A percentile compares a stretch with the other conserved stretches of the same genome.
These are phyloP conservation scores for Plebejus anna DNA, from an alignment of 2,888 invertebrate genomes.

Conservation along the genomic window DNA sequence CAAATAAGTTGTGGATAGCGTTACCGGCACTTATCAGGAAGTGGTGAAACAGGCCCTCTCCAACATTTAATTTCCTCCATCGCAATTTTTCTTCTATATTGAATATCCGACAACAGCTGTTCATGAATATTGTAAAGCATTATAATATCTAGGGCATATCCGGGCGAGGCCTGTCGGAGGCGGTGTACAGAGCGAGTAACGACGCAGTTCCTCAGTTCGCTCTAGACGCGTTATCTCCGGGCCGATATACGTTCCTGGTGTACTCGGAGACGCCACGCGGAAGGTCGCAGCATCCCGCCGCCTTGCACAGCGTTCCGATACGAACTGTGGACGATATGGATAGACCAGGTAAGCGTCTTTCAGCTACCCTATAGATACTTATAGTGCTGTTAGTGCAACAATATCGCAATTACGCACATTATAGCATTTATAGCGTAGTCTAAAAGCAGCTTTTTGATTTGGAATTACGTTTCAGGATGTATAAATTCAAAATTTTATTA, in stretches of 20 bases:
- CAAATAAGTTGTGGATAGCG: too few relatives aligned
- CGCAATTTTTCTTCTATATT: neutral
- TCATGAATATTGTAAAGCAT: neutral
- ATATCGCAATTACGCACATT: too few relatives aligned
- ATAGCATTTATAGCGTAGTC: too few relatives aligned
- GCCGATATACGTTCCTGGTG: slow-evolving; percentile 88
- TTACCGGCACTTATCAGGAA: too few relatives aligned
- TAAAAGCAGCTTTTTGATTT: too few relatives aligned
- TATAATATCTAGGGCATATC: slow-evolving; percentile 57
- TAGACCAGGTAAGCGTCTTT: slow-evolving; percentile 53
- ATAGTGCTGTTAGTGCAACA: too few relatives aligned
- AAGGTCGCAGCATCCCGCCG: slow-evolving; percentile 85
- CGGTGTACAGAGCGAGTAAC: slow-evolving; percentile 82
- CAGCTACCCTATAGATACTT: too few relatives aligned
- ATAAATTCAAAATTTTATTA: too few relatives aligned
- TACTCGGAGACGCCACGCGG: slow-evolving; percentile 92
- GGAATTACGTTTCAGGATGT: too few relatives aligned
- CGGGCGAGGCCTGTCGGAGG: slow-evolving; percentile 74
- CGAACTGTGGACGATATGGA: slow-evolving; percentile 59
- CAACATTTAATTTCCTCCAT: neutral
- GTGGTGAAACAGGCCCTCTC: neutral
- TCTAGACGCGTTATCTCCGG: slow-evolving; percentile 86
- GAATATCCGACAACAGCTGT: neutral
- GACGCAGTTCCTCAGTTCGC: slow-evolving; percentile 83
- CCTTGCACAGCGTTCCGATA: slow-evolving; percentile 82